Conservation (phyloP, 1,140 invertebrate species). For the Chlorops oryzae region DNA sequence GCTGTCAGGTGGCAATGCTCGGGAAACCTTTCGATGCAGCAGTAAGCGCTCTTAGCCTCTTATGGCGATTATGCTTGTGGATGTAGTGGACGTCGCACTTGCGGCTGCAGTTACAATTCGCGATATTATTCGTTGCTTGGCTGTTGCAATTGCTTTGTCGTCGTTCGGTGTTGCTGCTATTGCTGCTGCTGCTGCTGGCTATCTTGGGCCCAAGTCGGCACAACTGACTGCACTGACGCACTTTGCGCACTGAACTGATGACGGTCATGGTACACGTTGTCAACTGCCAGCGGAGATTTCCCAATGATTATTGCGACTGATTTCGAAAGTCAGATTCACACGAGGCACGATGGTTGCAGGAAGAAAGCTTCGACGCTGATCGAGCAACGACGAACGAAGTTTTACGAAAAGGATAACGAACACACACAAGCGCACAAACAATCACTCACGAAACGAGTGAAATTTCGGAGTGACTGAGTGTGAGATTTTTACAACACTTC, state of each 20-base stretch:
- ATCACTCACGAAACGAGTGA: background rate
- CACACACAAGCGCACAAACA: background rate
- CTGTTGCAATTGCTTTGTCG: background rate
- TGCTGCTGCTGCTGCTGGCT: constrained; percentile 5
- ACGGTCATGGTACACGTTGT: constrained; percentile 33
- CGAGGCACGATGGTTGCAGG: background rate
- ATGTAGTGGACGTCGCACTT: background rate
- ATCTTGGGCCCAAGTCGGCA: too few relatives aligned
- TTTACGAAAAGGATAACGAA: too few relatives aligned
- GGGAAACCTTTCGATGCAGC: too few relatives aligned
- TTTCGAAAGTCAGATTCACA: constrained; percentile 13
- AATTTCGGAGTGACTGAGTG: too few relatives aligned
- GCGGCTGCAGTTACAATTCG: background rate
- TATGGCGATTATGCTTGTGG: constrained; percentile 1
- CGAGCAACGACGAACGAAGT: background rate
- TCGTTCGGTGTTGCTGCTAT: background rate
- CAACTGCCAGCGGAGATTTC: constrained; percentile 26
- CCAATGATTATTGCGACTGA: constrained; percentile 13
- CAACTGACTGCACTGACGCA: constrained; percentile 23
- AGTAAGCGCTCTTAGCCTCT: too few relatives aligned
- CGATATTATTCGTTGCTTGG: background rate
- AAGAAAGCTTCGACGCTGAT: background rate
- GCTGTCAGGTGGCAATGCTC: constrained; percentile 23
- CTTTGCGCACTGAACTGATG: constrained; percentile 21
- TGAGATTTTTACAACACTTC: too few relatives aligned